Evolutionary conservation across 2,888 invertebrate genomes (phyloP), one percentile per base, ranked within the genome.

Genomic region (Phengaris arion): DNA sequence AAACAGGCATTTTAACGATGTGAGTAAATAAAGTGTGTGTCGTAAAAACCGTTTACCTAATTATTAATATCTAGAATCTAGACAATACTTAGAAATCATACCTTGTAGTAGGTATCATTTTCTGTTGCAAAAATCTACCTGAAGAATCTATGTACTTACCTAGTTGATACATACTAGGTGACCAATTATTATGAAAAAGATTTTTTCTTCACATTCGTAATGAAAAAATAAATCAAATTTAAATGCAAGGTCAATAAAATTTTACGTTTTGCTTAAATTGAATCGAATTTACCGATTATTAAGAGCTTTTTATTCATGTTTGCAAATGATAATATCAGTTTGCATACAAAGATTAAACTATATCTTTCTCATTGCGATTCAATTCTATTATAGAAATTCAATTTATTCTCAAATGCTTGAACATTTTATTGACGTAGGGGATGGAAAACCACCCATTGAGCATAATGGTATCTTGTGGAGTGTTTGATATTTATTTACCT

Each of bases 291-390:
- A 22, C 51, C 70, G 70, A 70, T 70, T 48, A 48, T 48, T n/a
- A 51, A 35, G 51, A 70, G 35, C 54, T 22, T 72, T 72, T 72
- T 72, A 52, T 72, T 69, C 69, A 54, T 72, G 35, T 54, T 72
- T 54, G 72, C 52, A 22, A 72, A 54, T 52, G 52, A 72, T 72
- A 72, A 54, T 72, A 72, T 72, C 72, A 13, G 72, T 72, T 72
- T 72, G 72, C 72, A 54, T 72, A 54, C 72, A 54, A 72, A 72
- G 35, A 54, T 54, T 72, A 54, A 54, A 54, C 72, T 72, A n/a
- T 52, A 72, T 72, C 72, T 72, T 35, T 72, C 52, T 72, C 72
- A 45, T 72, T 72, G 72, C 35, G 35, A 72, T 74, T 74, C 74
- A 57, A 74, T 74, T 59, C 59, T 74, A 59, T 74, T 74, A 15